Base-by-base conservation (phyloP, 1,140 invertebrate genomes). In the Oryzaephilus surinamensis region DNA sequence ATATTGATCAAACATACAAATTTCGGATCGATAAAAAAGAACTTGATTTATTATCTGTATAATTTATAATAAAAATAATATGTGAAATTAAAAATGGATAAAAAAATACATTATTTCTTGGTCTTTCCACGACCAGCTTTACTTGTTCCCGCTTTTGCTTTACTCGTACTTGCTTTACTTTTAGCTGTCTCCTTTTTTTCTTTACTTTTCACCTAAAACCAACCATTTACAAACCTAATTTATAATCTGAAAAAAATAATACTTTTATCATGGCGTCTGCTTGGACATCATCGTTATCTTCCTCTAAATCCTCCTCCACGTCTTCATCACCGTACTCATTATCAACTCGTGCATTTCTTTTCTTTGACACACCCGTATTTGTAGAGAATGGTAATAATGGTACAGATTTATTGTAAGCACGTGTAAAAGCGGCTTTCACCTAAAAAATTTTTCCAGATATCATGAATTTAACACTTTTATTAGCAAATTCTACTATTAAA, bases 401-500 rank as follows among this genome's bases (percentile, higher is more conserved):
- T 0, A 73, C 67, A 43, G 79, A 78, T 60, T 96, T 97, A 58
- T 97, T 97, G 58, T 93, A 94, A 0, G 78, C 68, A 27, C 88
- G 74, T 0, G 95, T 98, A 58, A 98, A 84, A 0, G 93, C 88
- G 11, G 89, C 76, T 71, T 97, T 98, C 0, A 84, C 76, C 79
- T 87, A 43, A 40, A 33, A 50, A 41, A 38, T 28, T 27, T 40
- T 27, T 24, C 32, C 12, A 24, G 14, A 24, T 17, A 20, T 21
- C 16, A 14, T n/a, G n/a, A n/a, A n/a, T n/a, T n/a, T 31, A 43
- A 12, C 13, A 16, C 19, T 11, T 41, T 45, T 35, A 45, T 36
- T 28, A 38, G 32, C 42, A 6, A 16, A 26, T 8, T 14, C 28
- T 15, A n/a, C 41, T 19, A 36, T 30, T 43, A 18, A 48, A 32